Evolutionary conservation across 2,113 vertebrate genomes (phyloP).

Genomic region (Malurus cyaneus): DNA sequence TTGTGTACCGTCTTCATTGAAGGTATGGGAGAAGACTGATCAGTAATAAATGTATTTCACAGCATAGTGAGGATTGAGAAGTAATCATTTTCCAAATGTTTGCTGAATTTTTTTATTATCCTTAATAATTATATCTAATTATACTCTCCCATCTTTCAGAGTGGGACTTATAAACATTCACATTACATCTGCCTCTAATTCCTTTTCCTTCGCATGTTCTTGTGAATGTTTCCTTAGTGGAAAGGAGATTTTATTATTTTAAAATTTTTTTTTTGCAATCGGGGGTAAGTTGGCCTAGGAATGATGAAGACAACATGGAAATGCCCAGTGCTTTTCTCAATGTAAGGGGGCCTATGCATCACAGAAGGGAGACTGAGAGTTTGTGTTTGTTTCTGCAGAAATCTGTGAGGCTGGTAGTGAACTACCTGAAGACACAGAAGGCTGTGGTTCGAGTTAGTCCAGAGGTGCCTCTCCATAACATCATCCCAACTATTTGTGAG

Average conservation of each 20-base stretch:
- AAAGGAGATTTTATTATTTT: not conserved
- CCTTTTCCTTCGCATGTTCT: not conserved
- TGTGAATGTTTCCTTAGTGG: not conserved
- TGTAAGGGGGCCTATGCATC: not conserved
- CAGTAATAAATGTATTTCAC: not conserved
- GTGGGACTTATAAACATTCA: not conserved
- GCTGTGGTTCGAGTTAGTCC: constrained; percentile 93
- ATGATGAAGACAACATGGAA: not conserved
- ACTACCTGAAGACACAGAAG: constrained; percentile 91
- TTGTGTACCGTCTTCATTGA: not conserved
- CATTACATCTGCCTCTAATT: not conserved
- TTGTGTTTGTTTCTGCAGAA: constrained; percentile 76
- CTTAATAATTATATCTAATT: not conserved
- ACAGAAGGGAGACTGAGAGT: not conserved
- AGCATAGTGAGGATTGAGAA: not conserved
- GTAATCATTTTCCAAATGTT: not conserved
- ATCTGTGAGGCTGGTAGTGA: constrained; percentile 91
- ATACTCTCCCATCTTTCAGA: not conserved
- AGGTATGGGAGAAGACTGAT: not conserved
- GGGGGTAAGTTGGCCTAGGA: not conserved
- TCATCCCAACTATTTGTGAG: constrained; percentile 90
- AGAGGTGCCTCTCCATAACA: constrained; percentile 78
- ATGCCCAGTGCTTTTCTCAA: not conserved
- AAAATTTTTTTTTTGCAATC: not conserved
- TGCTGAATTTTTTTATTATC: not conserved